Evolutionary conservation across 2,888 invertebrate genomes (phyloP).

Genomic region (Cryptus armator): DNA sequence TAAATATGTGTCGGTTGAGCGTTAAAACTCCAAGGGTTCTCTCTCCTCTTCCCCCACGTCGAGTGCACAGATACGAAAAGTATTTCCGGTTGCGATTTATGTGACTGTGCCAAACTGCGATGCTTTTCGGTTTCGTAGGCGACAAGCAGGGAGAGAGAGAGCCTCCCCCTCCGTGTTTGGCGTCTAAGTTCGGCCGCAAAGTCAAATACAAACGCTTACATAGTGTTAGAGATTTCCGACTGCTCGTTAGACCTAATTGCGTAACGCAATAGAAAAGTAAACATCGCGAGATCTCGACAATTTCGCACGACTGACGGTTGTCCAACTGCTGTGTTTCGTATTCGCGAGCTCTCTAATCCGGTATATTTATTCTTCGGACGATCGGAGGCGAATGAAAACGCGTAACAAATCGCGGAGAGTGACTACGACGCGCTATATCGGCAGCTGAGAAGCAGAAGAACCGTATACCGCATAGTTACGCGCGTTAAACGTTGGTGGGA

Average conservation of each 20-base stretch:
- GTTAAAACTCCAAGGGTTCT: slow-evolving; percentile 54
- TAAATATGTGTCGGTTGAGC: slow-evolving; percentile 39
- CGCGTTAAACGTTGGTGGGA: no score
- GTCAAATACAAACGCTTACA: background rate
- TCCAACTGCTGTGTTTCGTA: slow-evolving; percentile 14
- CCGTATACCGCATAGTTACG: no score
- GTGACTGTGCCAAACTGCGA: slow-evolving; percentile 59
- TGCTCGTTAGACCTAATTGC: slow-evolving; percentile 59
- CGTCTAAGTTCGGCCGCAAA: slow-evolving; percentile 23
- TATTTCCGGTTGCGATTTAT: slow-evolving; percentile 63
- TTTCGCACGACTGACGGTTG: slow-evolving; percentile 29
- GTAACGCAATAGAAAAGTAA: slow-evolving; percentile 55
- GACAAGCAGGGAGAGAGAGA: background rate
- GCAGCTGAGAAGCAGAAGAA: no score
- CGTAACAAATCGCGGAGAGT: background rate
- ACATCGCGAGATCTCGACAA: slow-evolving; percentile 39
- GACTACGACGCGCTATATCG: no score
- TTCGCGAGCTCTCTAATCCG: background rate
- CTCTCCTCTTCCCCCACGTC: slow-evolving; percentile 18
- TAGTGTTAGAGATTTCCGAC: slow-evolving; percentile 1
- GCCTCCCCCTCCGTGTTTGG: background rate
- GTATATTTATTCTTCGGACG: slow-evolving; percentile 31
- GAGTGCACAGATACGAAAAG: slow-evolving; percentile 51
- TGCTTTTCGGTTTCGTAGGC: slow-evolving; percentile 9
- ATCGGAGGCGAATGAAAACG: slow-evolving; percentile 29